Conservation (phyloP, 2,113 vertebrate genomes). For the Drymodes brunneopygia region DNA sequence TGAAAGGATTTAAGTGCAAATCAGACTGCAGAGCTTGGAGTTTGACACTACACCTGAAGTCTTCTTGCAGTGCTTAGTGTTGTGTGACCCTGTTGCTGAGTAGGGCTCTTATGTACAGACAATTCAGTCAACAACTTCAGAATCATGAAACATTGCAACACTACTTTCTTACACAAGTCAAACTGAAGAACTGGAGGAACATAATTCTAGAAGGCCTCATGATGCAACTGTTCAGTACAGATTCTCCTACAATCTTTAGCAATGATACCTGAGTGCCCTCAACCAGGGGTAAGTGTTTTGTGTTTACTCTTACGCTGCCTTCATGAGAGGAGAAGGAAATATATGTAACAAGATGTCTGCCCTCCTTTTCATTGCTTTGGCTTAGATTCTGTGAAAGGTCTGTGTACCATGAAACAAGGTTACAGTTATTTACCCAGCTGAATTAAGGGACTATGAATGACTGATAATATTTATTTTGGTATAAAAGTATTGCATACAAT, state of each 20-base stretch:
- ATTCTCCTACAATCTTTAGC: background rate
- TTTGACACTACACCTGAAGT: background rate
- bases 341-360: background rate
- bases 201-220: background rate
- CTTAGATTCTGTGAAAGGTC: background rate
- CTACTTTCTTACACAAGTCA: background rate
- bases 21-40: background rate
- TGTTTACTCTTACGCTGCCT: background rate
- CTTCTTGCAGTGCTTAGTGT: background rate
- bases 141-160: background rate
- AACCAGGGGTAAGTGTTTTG: background rate
- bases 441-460: background rate
- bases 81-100: background rate
- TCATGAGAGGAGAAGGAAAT: background rate
- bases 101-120: background rate
- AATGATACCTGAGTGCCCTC: background rate
- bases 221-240: background rate
- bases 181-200: background rate
- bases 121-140: background rate
- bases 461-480: slow-evolving; percentile 11
- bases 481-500: background rate
- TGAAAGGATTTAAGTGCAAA: background rate
- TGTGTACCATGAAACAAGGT: background rate
- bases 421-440: background rate
- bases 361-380: background rate